phyloP scores from a whole-genome alignment of 2,797 vertebrate genomes.

The Merluccius polli region DNA sequence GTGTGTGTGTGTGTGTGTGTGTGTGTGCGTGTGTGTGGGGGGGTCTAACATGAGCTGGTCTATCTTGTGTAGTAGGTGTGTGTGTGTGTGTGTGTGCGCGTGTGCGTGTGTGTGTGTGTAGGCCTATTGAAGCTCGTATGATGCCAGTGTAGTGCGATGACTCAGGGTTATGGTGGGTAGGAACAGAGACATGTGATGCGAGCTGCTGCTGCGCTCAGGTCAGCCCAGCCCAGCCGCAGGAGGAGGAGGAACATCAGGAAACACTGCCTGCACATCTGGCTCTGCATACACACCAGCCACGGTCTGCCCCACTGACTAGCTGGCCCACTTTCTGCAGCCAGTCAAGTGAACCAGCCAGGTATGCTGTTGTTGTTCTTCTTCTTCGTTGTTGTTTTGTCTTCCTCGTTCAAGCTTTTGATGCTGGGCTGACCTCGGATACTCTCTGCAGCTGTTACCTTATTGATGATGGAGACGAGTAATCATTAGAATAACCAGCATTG shows the following conservation, averaged over 20 bases:
- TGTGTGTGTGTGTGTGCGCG: too few species aligned
- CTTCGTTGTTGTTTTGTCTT: neutral
- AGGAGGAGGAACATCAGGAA: constrained; percentile 60
- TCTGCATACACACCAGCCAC: constrained; percentile 49
- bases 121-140: neutral
- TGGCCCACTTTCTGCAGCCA: constrained; percentile 58
- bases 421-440: constrained; percentile 34
- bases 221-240: constrained; percentile 49
- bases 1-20: neutral
- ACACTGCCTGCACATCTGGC: constrained; percentile 57
- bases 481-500: constrained; percentile 5
- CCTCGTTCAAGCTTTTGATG: neutral
- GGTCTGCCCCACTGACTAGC: constrained; percentile 42
- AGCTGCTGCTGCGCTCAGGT: constrained; percentile 51
- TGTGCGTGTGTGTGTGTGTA: neutral
- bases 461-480: constrained; percentile 24
- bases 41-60: too few species aligned
- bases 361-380: constrained; percentile 22
- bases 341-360: constrained; percentile 11
- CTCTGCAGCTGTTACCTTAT: constrained; percentile 18
- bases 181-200: constrained; percentile 63
- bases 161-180: constrained; percentile 36
- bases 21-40: too few species aligned
- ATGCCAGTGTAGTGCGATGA: neutral
- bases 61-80: too few species aligned